phyloP scores from a whole-genome alignment of 2,888 invertebrate species.

The Mayetiola destructor region DNA sequence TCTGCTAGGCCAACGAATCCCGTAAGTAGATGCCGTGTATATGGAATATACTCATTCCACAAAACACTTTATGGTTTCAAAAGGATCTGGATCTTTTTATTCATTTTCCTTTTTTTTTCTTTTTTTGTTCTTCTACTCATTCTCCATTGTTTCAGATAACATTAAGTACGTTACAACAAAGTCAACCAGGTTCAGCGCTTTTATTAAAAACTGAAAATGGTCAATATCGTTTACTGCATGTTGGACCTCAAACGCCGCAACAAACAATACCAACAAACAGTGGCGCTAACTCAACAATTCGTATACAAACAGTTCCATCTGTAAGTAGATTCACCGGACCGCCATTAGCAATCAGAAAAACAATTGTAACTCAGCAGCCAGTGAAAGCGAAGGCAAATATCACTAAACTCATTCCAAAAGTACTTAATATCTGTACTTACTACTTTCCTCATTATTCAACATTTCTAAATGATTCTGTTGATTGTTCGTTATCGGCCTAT shows the following conservation, averaged over 20 bases:
- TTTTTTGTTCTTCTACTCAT: slow-evolving; percentile 3
- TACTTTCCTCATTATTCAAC: not conserved
- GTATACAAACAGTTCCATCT: slow-evolving; percentile 75
- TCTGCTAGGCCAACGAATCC: slow-evolving; percentile 68
- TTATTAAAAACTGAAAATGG: slow-evolving; percentile 94
- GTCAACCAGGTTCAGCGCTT: slow-evolving; percentile 74
- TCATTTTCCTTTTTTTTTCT: slow-evolving; percentile 15
- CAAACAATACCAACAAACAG: slow-evolving; percentile 28
- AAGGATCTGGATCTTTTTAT: slow-evolving; percentile 13
- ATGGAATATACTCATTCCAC: not conserved
- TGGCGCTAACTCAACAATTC: slow-evolving; percentile 47
- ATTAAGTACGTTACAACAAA: slow-evolving; percentile 69
- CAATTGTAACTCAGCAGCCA: slow-evolving; percentile 37
- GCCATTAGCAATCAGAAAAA: slow-evolving; percentile 46
- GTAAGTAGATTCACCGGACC: slow-evolving; percentile 63
- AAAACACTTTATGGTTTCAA: slow-evolving; percentile 14
- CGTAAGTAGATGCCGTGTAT: slow-evolving; percentile 24
- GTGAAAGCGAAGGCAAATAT: slow-evolving; percentile 34
- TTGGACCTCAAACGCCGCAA: slow-evolving; percentile 51
- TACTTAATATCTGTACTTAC: not conserved
- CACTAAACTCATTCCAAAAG: slow-evolving; percentile 21
- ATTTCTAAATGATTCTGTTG: not conserved
- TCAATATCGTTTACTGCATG: slow-evolving; percentile 82
- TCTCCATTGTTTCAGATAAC: slow-evolving; percentile 54
- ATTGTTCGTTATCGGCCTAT: not conserved